phyloP scores from a whole-genome alignment of 1,140 invertebrate species.

The Eriocheir sinensis region DNA sequence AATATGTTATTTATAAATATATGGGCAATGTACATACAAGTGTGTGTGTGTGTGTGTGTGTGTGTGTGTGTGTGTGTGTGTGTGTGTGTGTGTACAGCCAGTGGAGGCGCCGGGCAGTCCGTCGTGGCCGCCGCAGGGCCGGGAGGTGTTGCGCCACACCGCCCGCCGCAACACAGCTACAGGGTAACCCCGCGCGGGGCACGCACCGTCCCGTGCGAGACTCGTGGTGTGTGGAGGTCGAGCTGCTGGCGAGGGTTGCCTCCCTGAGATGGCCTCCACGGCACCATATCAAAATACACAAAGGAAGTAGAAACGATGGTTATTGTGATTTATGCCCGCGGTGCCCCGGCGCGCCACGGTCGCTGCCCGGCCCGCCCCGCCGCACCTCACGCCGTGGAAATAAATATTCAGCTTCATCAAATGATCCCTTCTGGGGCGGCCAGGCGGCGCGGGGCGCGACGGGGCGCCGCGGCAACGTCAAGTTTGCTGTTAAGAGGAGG shows the following conservation, averaged over 20 bases:
- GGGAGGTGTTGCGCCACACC: neutral
- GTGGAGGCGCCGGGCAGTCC: neutral
- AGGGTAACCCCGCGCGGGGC: neutral
- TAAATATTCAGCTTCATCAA: neutral
- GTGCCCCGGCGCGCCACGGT: neutral
- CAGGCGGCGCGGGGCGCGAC: neutral
- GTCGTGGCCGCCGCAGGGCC: neutral
- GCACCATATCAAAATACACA: conserved; percentile 51
- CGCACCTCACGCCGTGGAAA: neutral
- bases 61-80: conserved; percentile 29
- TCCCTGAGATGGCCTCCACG: neutral
- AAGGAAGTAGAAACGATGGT: conserved; percentile 73
- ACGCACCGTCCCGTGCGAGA: neutral
- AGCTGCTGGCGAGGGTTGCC: neutral
- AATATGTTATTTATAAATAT: neutral
- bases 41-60: conserved; percentile 26
- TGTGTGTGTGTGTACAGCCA: neutral
- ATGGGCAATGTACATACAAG: neutral
- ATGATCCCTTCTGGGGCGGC: neutral
- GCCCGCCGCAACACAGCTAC: neutral
- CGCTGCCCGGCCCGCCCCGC: neutral
- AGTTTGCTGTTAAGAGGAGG: conserved; percentile 52
- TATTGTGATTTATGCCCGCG: conserved; percentile 45
- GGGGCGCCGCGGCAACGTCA: conserved; percentile 25
- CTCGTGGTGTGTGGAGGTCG: neutral